Evolutionary conservation across 2,888 invertebrate species (phyloP), one percentile per base, ranked within the genome.

Genomic region (Macaria notata): DNA sequence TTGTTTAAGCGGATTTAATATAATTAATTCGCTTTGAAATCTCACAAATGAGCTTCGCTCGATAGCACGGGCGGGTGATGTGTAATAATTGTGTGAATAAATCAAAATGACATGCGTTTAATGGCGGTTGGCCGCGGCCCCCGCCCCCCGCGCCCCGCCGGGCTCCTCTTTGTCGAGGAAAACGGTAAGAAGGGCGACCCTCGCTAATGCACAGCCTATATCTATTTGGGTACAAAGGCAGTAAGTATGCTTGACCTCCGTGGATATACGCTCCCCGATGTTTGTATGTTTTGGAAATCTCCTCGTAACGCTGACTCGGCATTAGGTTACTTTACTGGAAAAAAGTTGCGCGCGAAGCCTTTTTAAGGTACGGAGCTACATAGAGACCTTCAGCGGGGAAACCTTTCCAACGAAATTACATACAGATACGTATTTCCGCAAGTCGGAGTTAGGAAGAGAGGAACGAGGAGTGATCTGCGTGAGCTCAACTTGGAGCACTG

Each of bases 91-190:
- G 81, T 76, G 56, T 66, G 69, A 73, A 89, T 89, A 88, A 88
- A 88, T 89, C 89, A 89, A 85, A 88, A 82, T 84, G 87, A 83
- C 85, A 81, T 80, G 76, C 83, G 76, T 83, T 84, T 86, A 84
- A 86, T 86, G 81, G 83, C 73, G 79, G 76, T 8, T 41, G 9
- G 9, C 41, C 73, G 67, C 69, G 65, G 66, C 68, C 66, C 71
- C 73, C 66, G 76, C 77, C 82, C 80, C 79, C 75, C 74, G 70
- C 74, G 76, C 79, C 75, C 79, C 78, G 79, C 75, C 75, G 74
- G 71, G 73, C 71, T 70, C 73, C 72, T 74, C 73, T 76, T 72
- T 79, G 73, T 75, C 66, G 71, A 70, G 70, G 72, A 78, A 80
- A 81, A 74, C 71, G 75, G 73, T 71, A 77, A 80, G 81, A 79